phyloP scores from a whole-genome alignment of 2,113 vertebrate genomes.

The Phaethornis superciliosus region DNA sequence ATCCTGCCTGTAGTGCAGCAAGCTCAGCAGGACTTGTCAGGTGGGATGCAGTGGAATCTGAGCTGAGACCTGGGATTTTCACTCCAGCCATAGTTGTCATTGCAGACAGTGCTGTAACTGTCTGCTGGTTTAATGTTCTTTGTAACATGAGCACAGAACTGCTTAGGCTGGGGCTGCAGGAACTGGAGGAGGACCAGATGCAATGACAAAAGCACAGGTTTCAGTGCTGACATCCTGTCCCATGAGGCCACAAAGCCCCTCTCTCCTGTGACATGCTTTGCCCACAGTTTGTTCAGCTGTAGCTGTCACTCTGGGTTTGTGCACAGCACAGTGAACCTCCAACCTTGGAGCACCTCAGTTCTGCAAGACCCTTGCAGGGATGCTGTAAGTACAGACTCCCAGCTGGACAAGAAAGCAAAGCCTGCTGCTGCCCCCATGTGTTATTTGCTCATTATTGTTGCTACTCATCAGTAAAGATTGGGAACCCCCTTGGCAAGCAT shows the following conservation, averaged over 20 bases:
- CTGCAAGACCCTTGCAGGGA: background rate
- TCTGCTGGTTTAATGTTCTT: background rate
- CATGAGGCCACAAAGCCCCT: background rate
- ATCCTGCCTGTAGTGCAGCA: background rate
- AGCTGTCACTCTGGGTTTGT: background rate
- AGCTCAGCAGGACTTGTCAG: background rate
- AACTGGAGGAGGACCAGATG: background rate
- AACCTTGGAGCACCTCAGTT: background rate
- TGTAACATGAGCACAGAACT: background rate
- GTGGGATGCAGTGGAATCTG: background rate
- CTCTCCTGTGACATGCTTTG: background rate
- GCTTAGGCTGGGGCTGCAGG: background rate
- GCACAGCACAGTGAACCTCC: background rate
- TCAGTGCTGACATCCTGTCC: background rate
- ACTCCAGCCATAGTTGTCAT: background rate
- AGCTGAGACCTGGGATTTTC: background rate
- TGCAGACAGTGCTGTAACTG: background rate
- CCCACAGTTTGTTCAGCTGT: background rate
- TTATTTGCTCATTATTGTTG: conserved; percentile 9
- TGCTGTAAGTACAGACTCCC: background rate
- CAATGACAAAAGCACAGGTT: background rate
- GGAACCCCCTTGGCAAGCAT: background rate
- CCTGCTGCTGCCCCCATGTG: conserved; percentile 52
- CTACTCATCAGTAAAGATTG: background rate
- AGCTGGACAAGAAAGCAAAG: background rate